Conservation (phyloP, 2,113 vertebrate genomes). For the Lasiurus borealis region DNA sequence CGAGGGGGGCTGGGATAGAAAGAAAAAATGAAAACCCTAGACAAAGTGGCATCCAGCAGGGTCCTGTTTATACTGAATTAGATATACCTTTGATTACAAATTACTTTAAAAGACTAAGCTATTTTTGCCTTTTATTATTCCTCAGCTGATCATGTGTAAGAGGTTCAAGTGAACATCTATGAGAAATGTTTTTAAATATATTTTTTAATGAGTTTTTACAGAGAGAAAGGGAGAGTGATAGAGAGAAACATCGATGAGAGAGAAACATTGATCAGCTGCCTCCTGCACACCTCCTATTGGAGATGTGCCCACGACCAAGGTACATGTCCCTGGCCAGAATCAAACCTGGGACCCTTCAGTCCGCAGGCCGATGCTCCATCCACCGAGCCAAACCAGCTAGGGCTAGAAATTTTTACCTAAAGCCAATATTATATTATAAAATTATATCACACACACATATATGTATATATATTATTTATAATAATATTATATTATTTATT, state of each 20-base stretch:
- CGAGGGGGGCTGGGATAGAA: background rate
- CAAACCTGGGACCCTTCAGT: too few species aligned
- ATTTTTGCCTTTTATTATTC: background rate
- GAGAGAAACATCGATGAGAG: too few species aligned
- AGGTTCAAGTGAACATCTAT: background rate
- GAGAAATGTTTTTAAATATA: background rate
- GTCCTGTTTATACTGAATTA: background rate
- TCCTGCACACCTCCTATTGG: too few species aligned
- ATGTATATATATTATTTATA: background rate
- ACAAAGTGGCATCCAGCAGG: background rate
- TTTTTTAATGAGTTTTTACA: too few species aligned
- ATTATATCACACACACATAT: background rate
- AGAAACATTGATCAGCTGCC: too few species aligned
- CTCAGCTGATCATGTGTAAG: slow-evolving; percentile 15
- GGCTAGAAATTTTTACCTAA: background rate
- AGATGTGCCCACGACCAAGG: too few species aligned
- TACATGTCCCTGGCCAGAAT: too few species aligned
- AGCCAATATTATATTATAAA: background rate
- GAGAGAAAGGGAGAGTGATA: too few species aligned
- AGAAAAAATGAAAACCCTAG: background rate
- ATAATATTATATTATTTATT: background rate
- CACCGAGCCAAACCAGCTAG: too few species aligned
- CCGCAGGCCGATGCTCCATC: too few species aligned
- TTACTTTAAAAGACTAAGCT: background rate
- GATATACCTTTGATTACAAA: background rate